phyloP scores from a whole-genome alignment of 1,140 invertebrate species.

The Drosophila bocqueti region DNA sequence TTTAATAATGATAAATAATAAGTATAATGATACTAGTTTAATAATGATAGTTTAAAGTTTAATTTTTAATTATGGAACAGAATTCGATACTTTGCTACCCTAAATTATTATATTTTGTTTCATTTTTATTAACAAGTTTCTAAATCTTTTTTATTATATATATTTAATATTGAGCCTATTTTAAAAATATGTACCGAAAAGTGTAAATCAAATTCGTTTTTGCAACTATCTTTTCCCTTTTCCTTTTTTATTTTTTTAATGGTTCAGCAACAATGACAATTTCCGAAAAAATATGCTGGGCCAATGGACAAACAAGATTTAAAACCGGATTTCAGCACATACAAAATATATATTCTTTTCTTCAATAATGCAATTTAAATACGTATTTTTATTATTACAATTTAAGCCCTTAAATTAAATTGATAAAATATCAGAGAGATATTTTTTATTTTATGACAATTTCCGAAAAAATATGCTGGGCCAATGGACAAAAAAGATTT shows the following conservation, averaged over 20 bases:
- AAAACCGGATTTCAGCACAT: neutral
- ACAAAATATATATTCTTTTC: neutral
- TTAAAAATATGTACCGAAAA: neutral
- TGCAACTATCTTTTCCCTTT: neutral
- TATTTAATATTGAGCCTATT: neutral
- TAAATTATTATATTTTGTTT: too few species aligned
- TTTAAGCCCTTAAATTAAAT: neutral
- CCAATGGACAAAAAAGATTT: neutral
- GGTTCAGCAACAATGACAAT: constrained; percentile 1
- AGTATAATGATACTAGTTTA: too few species aligned
- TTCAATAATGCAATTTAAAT: too few species aligned
- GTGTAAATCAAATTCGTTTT: neutral
- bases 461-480: constrained; percentile 7
- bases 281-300: constrained; percentile 7
- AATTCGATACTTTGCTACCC: too few species aligned
- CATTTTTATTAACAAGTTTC: too few species aligned
- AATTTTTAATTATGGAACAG: too few species aligned
- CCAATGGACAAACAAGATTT: neutral
- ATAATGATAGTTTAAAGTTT: neutral
- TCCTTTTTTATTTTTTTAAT: neutral
- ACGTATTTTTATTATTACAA: accelerated
- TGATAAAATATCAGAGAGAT: neutral
- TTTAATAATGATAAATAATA: too few species aligned
- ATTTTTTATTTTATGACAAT: neutral
- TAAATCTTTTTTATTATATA: accelerated